These are phyloP conservation scores for Neogale vison DNA, from an alignment of 2,113 vertebrate genomes.

Conservation along the genomic window DNA sequence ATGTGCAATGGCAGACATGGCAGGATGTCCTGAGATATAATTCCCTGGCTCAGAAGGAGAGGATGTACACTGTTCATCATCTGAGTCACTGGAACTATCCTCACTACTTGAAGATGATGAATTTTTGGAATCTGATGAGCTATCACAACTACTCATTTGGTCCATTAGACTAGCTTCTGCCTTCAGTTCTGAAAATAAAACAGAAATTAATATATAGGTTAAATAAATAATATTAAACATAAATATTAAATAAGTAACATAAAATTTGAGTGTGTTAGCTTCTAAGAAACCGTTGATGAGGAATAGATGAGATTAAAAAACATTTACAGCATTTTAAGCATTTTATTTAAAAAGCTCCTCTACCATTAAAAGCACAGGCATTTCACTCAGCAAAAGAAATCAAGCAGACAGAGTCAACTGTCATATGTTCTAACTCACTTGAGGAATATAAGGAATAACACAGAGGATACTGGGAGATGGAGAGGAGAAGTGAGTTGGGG, in stretches of 20 bases:
- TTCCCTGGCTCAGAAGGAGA: conserved; percentile 77
- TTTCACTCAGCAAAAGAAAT: too few species aligned
- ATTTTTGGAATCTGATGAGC: conserved; percentile 92
- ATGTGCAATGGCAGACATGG: conserved; percentile 83
- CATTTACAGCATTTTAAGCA: neutral
- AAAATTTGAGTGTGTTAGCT: conserved; percentile 29
- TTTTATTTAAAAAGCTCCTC: neutral
- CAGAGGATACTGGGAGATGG: too few species aligned
- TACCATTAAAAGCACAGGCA: neutral
- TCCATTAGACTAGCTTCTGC: conserved; percentile 96
- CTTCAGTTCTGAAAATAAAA: conserved; percentile 91
- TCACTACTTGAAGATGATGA: conserved; percentile 93
- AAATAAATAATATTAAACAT: conserved; percentile 19
- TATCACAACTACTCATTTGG: conserved; percentile 95
- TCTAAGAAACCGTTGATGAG: conserved; percentile 35
- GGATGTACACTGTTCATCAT: conserved; percentile 84
- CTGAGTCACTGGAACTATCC: conserved; percentile 94
- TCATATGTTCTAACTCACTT: too few species aligned
- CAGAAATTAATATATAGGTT: neutral
- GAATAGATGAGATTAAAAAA: conserved; percentile 30
- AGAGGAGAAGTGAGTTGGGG: too few species aligned
- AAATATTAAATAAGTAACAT: conserved; percentile 1
- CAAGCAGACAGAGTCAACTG: too few species aligned
- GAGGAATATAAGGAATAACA: too few species aligned
- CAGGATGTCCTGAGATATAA: conserved; percentile 80